Percentiles rank a stretch among this genome's conserved stretches.
phyloP scores from a whole-genome alignment of 2,888 invertebrate species.

The Rotaria macrura region DNA sequence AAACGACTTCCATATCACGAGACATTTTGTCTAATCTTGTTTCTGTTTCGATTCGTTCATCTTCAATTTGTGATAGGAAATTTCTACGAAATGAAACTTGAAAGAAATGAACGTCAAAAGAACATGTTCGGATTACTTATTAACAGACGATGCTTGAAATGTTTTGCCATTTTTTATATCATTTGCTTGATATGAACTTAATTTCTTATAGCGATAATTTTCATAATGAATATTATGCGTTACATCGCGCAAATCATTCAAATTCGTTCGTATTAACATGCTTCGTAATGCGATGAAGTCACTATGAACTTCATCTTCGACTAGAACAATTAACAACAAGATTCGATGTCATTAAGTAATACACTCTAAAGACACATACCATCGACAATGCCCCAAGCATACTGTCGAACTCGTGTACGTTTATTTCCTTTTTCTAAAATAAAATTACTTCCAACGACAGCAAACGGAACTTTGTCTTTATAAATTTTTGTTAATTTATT shows the following conservation, averaged over 20 bases:
- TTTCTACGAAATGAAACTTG: conserved; percentile 1
- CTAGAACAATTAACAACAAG: conserved; percentile 48
- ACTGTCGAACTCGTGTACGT: conserved; percentile 72
- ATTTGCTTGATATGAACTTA: conserved; percentile 44
- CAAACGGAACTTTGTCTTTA: conserved; percentile 77
- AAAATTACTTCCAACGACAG: conserved; percentile 91
- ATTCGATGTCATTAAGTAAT: background rate
- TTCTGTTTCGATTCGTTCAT: conserved; percentile 31
- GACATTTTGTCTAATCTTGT: conserved; percentile 31
- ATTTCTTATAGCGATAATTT: conserved; percentile 85
- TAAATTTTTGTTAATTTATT: conserved; percentile 66
- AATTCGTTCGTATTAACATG: conserved; percentile 83
- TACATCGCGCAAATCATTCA: conserved; percentile 91
- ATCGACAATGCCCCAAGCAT: conserved; percentile 97
- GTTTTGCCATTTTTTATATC: background rate
- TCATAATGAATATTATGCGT: conserved; percentile 99
- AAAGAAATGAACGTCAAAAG: background rate
- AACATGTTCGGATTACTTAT: background rate
- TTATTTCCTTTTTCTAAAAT: conserved; percentile 78
- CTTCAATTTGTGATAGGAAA: conserved; percentile 28
- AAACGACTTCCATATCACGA: conserved; percentile 33
- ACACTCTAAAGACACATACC: conserved; percentile 53
- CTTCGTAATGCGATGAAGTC: conserved; percentile 94
- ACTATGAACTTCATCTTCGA: conserved; percentile 95
- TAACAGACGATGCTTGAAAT: background rate